A percentile compares a stretch with the other conserved stretches of the same genome.
phyloP scores from a whole-genome alignment of 2,888 invertebrate genomes.

The Acanthopleura granulata region DNA sequence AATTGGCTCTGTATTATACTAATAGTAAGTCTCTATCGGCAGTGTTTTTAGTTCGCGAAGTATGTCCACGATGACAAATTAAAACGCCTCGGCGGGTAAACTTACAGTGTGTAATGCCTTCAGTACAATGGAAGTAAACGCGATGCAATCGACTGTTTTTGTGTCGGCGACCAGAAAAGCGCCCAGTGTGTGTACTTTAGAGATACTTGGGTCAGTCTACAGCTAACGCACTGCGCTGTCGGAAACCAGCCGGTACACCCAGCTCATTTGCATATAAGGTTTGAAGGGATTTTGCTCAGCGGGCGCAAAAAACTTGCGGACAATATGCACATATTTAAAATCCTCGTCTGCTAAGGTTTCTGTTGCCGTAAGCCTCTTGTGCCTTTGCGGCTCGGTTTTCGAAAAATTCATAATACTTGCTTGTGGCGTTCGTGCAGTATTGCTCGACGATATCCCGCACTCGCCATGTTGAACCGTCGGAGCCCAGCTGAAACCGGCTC shows the following conservation, averaged over 20 bases:
- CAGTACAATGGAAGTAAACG: neutral
- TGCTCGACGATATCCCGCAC: neutral
- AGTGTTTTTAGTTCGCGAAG: too few species aligned
- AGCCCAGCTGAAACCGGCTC: too few species aligned
- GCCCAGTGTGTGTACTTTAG: neutral
- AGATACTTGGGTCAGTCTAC: too few species aligned
- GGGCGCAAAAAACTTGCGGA: too few species aligned
- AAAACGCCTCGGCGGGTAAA: too few species aligned
- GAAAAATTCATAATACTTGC: neutral
- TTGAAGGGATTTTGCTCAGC: neutral
- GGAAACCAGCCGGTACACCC: neutral
- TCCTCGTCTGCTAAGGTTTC: neutral
- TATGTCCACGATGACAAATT: too few species aligned
- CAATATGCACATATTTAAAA: neutral
- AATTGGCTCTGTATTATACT: too few species aligned
- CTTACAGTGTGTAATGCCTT: too few species aligned
- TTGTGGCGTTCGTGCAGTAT: neutral
- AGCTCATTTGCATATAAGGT: conserved; percentile 19
- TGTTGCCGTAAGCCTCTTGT: neutral
- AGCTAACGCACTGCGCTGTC: too few species aligned
- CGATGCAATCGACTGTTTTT: neutral
- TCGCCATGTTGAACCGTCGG: neutral
- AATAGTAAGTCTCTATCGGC: too few species aligned
- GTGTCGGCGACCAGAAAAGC: neutral
- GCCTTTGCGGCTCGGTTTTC: neutral